phyloP scores from a whole-genome alignment of 2,888 invertebrate genomes.

The Lypha dubia region DNA sequence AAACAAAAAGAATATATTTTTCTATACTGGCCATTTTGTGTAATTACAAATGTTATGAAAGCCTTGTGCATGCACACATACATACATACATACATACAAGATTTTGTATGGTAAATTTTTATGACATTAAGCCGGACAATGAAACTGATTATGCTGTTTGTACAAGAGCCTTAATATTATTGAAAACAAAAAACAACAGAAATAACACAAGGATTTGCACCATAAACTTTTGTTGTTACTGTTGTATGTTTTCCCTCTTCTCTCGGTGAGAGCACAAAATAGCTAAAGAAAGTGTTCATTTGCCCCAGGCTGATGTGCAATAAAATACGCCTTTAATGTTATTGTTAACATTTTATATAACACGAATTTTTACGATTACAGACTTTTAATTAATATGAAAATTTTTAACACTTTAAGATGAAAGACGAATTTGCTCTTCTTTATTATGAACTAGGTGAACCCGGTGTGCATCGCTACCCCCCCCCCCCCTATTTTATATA shows the following conservation, averaged over 20 bases:
- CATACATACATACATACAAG: neutral
- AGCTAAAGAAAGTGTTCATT: constrained; percentile 3
- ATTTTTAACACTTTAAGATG: neutral
- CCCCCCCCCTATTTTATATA: too few species aligned
- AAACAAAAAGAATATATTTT: neutral
- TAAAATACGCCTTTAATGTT: constrained; percentile 67
- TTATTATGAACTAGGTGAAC: neutral
- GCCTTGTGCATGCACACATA: neutral
- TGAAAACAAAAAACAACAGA: neutral
- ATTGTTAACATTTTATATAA: constrained; percentile 63
- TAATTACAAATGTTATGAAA: constrained; percentile 51
- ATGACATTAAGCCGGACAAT: constrained; percentile 26
- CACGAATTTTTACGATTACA: constrained; percentile 9
- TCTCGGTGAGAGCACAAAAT: constrained; percentile 4
- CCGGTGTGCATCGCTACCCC: too few species aligned
- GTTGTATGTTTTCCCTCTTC: neutral
- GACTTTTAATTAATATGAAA: neutral
- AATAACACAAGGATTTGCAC: constrained; percentile 14
- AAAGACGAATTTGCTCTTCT: neutral
- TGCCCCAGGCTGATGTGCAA: constrained; percentile 34
- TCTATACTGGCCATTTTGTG: constrained; percentile 3
- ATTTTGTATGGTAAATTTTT: constrained; percentile 9
- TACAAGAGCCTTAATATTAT: constrained; percentile 25
- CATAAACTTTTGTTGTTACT: constrained; percentile 32
- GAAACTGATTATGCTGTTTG: constrained; percentile 36